Base-by-base conservation (phyloP, 2,888 invertebrate species). In the Rhamphomyia laevipes region DNA sequence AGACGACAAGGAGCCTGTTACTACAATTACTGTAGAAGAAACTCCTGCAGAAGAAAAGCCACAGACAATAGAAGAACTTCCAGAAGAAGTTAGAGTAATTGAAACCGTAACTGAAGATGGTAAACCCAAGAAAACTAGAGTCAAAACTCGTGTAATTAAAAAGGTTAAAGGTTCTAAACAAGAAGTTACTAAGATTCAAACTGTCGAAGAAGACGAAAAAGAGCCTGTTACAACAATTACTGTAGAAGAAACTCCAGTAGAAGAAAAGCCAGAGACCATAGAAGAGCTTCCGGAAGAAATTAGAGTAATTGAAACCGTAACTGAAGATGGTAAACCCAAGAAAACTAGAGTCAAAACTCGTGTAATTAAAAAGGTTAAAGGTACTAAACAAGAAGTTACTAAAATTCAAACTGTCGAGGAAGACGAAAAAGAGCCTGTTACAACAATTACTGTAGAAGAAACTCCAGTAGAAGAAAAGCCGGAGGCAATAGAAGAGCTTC, bases 141-240 rank as follows among this genome's bases (percentile, higher is more conserved):
- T 59, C 17, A 64, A 63, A 45, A 64, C 60, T 37, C 57, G 64
- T 16, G 61, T 60, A 15, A 61, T 64, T 43, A 65, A 59, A 50
- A 66, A 63, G 56, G 59, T 57, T 4, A 64, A 54, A 54, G 70
- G 68, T 66, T 2, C 62, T 65, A 59, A 65, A 33, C 59, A 60
- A 53, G 63, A 67, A 57, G 69, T 66, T 53, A 66, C 57, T 51
- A 56, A 57, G 12, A 46, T 53, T 16, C 65, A 66, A 55, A 74
- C 73, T 0, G 58, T 72, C 38, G 71, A 73, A 54, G 73, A 73
- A 61, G 73, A 73, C 50, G 71, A 70, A 41, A 68, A 74, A 58
- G 61, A 67, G 52, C 73, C 73, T 12, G 55, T 62, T 40, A 63
- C 60, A 1, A 62, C 63, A 5, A 59, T 66, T 23, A 51, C 55